These are phyloP conservation scores for Leucoraja ocellata DNA, from an alignment of 2,797 vertebrate genomes.

Conservation along the genomic window DNA sequence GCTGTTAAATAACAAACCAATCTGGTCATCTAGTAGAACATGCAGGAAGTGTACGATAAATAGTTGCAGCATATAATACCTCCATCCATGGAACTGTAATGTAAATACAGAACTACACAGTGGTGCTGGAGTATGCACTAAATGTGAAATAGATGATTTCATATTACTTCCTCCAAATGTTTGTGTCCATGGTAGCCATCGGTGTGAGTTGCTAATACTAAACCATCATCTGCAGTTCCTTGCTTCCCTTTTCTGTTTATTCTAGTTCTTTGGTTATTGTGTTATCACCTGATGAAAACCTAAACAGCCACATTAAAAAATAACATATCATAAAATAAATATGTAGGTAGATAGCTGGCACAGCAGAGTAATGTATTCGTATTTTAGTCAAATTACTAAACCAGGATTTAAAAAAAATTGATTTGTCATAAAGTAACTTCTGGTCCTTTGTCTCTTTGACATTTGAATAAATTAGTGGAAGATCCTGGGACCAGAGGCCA, in stretches of 20 bases:
- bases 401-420: background rate
- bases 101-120: background rate
- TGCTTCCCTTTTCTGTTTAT: too few relatives aligned
- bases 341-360: background rate
- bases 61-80: background rate
- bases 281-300: background rate
- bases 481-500: too few relatives aligned
- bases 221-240: too few relatives aligned
- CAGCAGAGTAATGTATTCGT: background rate
- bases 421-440: conserved; percentile 1
- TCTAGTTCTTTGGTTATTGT: background rate
- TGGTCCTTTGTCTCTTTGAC: conserved; percentile 2
- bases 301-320: conserved; percentile 18
- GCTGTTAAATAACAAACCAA: background rate
- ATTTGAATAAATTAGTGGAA: conserved; percentile 25
- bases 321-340: background rate
- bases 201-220: too few relatives aligned
- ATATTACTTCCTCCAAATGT: background rate
- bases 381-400: conserved; percentile 3
- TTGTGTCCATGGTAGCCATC: background rate
- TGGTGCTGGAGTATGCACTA: background rate
- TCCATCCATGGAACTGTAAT: background rate
- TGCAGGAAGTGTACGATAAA: background rate
- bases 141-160: background rate
- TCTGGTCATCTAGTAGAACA: background rate